phyloP scores from a whole-genome alignment of 2,797 vertebrate species.

The Sebastes dallii region DNA sequence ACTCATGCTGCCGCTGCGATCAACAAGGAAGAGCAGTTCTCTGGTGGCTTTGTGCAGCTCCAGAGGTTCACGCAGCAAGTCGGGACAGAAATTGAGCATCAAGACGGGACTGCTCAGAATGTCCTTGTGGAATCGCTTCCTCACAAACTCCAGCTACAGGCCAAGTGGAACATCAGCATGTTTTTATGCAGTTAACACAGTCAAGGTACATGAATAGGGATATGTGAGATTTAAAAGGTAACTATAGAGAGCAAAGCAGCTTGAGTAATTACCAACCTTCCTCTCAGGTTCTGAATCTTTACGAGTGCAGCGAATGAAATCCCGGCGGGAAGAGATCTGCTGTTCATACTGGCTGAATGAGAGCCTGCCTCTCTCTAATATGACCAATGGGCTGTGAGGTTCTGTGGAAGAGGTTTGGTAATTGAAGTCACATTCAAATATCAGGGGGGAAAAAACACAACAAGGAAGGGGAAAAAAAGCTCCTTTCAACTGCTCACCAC shows the following conservation, averaged over 20 bases:
- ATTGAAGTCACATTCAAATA: not conserved
- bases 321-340: slow-evolving; percentile 85
- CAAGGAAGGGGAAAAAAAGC: too few relatives aligned
- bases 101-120: slow-evolving; percentile 92
- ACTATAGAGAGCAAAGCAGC: not conserved
- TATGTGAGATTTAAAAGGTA: not conserved
- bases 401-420: slow-evolving; percentile 75
- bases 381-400: slow-evolving; percentile 91
- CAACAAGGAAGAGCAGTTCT: slow-evolving; percentile 91
- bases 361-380: slow-evolving; percentile 89
- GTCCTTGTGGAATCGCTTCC: slow-evolving; percentile 96
- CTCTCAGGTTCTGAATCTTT: slow-evolving; percentile 88
- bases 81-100: slow-evolving; percentile 97
- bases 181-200: not conserved
- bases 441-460: not conserved
- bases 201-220: not conserved
- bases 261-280: slow-evolving; percentile 80
- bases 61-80: slow-evolving; percentile 74
- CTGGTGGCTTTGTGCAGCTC: slow-evolving; percentile 88
- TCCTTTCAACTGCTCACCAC: slow-evolving; percentile 83
- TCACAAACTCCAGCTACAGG: slow-evolving; percentile 89
- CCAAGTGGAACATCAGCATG: not conserved
- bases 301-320: slow-evolving; percentile 85
- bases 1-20: slow-evolving; percentile 81
- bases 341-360: slow-evolving; percentile 90